These are phyloP conservation scores for Scaptomyza caliginosa DNA, from an alignment of 2,888 invertebrate genomes.

Conservation along the genomic window DNA sequence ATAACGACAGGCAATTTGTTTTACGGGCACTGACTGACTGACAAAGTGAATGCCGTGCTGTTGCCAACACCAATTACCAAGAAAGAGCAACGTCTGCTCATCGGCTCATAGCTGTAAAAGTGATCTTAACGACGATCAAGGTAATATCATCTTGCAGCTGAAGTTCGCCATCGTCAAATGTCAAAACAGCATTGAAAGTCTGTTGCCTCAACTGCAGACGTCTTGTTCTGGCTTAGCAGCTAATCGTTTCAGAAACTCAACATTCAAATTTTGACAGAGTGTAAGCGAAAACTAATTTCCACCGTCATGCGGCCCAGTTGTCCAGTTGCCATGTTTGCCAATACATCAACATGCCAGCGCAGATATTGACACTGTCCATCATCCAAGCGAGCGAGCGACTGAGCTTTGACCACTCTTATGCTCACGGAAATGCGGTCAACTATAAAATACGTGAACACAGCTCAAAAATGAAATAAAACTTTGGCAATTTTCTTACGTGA, in stretches of 20 bases:
- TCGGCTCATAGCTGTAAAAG: conserved; percentile 36
- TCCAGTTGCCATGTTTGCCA: conserved; percentile 32
- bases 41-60: conserved; percentile 66
- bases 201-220: conserved; percentile 7
- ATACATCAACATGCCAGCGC: conserved; percentile 32
- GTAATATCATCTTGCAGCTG: conserved; percentile 43
- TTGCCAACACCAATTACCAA: conserved; percentile 46
- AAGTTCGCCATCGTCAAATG: conserved; percentile 53
- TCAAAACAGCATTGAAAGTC: conserved; percentile 48
- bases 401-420: conserved; percentile 4
- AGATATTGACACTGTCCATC: conserved; percentile 33
- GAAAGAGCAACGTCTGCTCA: conserved; percentile 18
- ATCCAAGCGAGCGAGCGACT: not conserved
- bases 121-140: conserved; percentile 67
- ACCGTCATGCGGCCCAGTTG: conserved; percentile 36
- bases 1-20: conserved; percentile 43
- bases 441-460: conserved; percentile 2
- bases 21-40: conserved; percentile 20
- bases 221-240: conserved; percentile 50
- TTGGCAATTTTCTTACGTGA: not conserved
- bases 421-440: conserved; percentile 1
- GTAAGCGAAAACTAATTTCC: conserved; percentile 49
- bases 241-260: conserved; percentile 58
- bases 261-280: conserved; percentile 48
- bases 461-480: not conserved